Evolutionary conservation across 2,797 vertebrate species (phyloP).

Genomic region (Eremophila alpestris): DNA sequence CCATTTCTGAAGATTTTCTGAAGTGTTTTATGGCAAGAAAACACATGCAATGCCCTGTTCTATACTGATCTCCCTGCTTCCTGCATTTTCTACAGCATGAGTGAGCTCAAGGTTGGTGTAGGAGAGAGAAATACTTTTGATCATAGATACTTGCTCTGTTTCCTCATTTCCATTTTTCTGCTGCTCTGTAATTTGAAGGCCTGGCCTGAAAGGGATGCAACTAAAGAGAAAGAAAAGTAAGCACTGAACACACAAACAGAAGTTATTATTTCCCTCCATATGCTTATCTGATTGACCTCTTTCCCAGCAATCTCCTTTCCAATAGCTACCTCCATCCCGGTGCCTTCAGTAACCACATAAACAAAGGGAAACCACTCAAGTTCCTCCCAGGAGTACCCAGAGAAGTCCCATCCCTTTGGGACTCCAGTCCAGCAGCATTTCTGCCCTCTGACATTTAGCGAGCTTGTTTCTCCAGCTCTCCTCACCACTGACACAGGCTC

Average conservation of each 20-base stretch:
- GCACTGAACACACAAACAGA: not conserved
- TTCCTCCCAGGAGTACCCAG: not conserved
- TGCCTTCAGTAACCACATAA: not conserved
- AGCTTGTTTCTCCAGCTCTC: not conserved
- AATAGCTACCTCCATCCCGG: not conserved
- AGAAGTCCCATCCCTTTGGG: not conserved
- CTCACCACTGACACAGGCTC: not conserved
- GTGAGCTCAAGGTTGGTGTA: not conserved
- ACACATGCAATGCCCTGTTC: not conserved
- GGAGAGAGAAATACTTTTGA: not conserved
- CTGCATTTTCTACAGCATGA: not conserved
- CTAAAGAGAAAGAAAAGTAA: not conserved
- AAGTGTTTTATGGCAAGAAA: not conserved
- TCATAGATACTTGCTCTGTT: not conserved
- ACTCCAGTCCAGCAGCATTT: not conserved
- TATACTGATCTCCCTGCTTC: not conserved
- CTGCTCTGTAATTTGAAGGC: not conserved
- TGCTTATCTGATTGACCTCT: not conserved
- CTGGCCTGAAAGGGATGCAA: not conserved
- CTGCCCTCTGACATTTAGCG: not conserved
- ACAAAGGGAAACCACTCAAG: not conserved
- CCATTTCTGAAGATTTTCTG: not conserved
- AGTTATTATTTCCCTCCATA: not conserved
- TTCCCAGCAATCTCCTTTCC: not conserved
- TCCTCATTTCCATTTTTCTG: not conserved